phyloP scores from a whole-genome alignment of 1,140 invertebrate genomes.

The Drosophila melanica region DNA sequence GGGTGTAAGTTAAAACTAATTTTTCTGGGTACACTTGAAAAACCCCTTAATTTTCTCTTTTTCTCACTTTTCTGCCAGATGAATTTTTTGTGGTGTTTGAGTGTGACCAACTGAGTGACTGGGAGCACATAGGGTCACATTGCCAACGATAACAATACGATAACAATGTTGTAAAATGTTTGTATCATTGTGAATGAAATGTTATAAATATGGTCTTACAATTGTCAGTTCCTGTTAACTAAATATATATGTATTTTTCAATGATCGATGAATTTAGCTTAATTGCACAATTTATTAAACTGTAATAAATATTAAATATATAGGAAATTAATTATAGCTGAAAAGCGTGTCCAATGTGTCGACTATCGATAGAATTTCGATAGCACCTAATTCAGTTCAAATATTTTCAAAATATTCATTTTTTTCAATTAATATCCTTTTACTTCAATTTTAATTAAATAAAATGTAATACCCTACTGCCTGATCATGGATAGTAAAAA shows the following conservation, averaged over 20 bases:
- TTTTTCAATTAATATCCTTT: too few species aligned
- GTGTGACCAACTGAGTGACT: slow-evolving; percentile 31
- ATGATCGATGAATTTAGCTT: background rate
- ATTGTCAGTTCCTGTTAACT: too few species aligned
- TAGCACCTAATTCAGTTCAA: too few species aligned
- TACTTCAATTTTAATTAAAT: too few species aligned
- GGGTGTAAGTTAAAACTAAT: slow-evolving; percentile 60
- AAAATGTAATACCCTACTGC: too few species aligned
- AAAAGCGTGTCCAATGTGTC: too few species aligned
- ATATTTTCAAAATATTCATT: too few species aligned
- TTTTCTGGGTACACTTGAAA: slow-evolving; percentile 28
- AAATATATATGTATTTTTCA: background rate
- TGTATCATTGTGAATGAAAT: slow-evolving; percentile 4
- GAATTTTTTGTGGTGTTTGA: slow-evolving; percentile 48
- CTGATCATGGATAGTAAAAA: too few species aligned
- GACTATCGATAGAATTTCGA: too few species aligned
- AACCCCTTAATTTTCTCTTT: slow-evolving; percentile 63
- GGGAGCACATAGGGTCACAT: slow-evolving; percentile 12
- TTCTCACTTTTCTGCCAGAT: slow-evolving; percentile 71
- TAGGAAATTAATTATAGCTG: too few species aligned
- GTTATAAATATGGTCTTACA: slow-evolving; percentile 1
- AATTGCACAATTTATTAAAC: too few species aligned
- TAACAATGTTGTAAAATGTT: slow-evolving; percentile 8
- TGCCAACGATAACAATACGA: slow-evolving; percentile 7
- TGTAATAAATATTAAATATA: too few species aligned